Percentiles rank a stretch among this genome's conserved stretches.
phyloP scores from a whole-genome alignment of 2,888 invertebrate species.

The Aspidapion aeneum region DNA sequence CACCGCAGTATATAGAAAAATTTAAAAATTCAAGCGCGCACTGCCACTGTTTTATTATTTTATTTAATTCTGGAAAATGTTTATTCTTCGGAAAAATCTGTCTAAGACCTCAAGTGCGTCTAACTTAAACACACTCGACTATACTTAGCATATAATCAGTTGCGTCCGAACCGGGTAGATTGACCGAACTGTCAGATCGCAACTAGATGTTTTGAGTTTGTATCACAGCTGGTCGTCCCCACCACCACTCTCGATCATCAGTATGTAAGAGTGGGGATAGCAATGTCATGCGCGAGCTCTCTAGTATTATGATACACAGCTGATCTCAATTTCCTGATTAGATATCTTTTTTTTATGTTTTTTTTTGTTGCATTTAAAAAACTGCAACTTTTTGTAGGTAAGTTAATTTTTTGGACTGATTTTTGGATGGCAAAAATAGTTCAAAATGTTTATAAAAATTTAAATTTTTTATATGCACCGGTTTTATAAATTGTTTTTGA shows the following conservation, averaged over 20 bases:
- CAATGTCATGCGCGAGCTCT: conserved; percentile 38
- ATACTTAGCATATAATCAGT: conserved; percentile 40
- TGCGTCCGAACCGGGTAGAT: conserved; percentile 34
- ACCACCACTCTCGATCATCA: conserved; percentile 23
- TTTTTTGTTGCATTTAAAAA: too few species aligned
- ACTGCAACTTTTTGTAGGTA: too few species aligned
- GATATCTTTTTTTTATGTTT: conserved; percentile 17
- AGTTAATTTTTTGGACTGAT: too few species aligned
- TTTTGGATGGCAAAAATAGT: too few species aligned
- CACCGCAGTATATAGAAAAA: conserved; percentile 30
- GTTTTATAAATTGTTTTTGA: too few species aligned
- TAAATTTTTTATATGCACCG: too few species aligned
- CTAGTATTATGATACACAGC: conserved; percentile 37
- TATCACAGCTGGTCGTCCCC: conserved; percentile 48
- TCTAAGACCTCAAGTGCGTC: conserved; percentile 42
- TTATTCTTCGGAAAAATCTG: conserved; percentile 34
- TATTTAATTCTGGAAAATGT: conserved; percentile 9
- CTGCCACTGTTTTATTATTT: background rate
- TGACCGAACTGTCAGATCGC: conserved; percentile 58
- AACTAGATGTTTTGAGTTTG: conserved; percentile 48
- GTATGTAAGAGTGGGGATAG: conserved; percentile 32
- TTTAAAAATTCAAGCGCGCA: conserved; percentile 2
- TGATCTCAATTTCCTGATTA: conserved; percentile 35
- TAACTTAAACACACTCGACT: conserved; percentile 37
- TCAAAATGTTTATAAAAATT: too few species aligned